phyloP scores from a whole-genome alignment of 2,113 vertebrate species.

The Bubo blakistoni region DNA sequence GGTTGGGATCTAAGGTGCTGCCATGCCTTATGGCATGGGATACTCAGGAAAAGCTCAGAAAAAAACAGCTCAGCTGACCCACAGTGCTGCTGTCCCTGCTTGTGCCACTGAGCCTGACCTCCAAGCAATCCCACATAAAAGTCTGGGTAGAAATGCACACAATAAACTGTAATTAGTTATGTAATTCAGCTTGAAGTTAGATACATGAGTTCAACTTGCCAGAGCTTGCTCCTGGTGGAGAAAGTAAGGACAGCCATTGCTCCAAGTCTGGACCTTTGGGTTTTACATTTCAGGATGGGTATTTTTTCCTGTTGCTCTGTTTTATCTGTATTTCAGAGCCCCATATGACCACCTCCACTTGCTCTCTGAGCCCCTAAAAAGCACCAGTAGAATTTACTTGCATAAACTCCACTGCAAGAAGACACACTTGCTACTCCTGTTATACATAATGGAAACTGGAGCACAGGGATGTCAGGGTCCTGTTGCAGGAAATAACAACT shows the following conservation, averaged over 20 bases:
- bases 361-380: background rate
- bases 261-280: background rate
- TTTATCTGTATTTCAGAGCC: background rate
- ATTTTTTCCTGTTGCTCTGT: background rate
- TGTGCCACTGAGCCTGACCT: fast-evolving
- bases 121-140: too few relatives aligned
- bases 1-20: background rate
- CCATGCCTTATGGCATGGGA: background rate
- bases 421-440: too few relatives aligned
- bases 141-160: background rate
- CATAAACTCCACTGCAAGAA: background rate
- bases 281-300: background rate
- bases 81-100: background rate
- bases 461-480: background rate
- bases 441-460: background rate
- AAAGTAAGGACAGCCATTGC: background rate
- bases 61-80: background rate
- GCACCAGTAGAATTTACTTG: background rate
- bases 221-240: background rate
- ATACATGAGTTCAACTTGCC: background rate
- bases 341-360: too few relatives aligned
- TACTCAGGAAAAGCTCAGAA: background rate
- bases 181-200: background rate
- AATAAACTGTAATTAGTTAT: background rate
- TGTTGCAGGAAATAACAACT: background rate